Conservation (phyloP, 2,888 invertebrate genomes). For the Cordilura impudica region DNA sequence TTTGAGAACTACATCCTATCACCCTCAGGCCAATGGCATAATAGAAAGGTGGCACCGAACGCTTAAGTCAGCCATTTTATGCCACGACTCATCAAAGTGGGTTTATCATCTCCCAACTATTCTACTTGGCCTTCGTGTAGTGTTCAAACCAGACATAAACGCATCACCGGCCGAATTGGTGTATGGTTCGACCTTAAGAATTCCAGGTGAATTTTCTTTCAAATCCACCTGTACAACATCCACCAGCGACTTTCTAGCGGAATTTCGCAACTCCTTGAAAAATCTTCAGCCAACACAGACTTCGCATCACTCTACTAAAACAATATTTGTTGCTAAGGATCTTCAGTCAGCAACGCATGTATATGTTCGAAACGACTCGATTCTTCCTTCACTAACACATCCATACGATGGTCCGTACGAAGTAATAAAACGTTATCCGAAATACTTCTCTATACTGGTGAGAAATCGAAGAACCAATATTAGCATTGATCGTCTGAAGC, state of each 20-base stretch:
- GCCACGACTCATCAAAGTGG: conserved; percentile 15
- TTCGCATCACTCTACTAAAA: conserved; percentile 13
- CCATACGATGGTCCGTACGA: conserved; percentile 49
- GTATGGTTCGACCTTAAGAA: no score
- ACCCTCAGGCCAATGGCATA: conserved; percentile 14
- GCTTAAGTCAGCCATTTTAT: conserved; percentile 14
- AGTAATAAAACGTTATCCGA: conserved; percentile 9
- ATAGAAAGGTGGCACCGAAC: conserved; percentile 21
- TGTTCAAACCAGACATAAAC: neutral
- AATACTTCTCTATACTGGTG: conserved; percentile 24
- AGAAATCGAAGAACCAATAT: conserved; percentile 12
- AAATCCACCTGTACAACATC: neutral
- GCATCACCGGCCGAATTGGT: conserved; percentile 26
- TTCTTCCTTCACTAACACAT: conserved; percentile 28
- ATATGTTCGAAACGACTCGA: conserved; percentile 46
- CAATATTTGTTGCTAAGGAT: neutral
- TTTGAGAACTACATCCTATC: conserved; percentile 8
- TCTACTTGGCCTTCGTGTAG: neutral
- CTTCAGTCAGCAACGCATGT: conserved; percentile 15
- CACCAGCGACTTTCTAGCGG: neutral
- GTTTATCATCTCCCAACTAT: conserved; percentile 7
- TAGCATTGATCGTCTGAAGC: conserved; percentile 23
- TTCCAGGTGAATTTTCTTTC: conserved; percentile 36
- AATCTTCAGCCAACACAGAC: neutral
- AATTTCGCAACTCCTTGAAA: neutral